A percentile compares a stretch with the other conserved stretches of the same genome.
Conservation (phyloP, 2,797 vertebrate species). For the Pseudomugil gertrudae region DNA sequence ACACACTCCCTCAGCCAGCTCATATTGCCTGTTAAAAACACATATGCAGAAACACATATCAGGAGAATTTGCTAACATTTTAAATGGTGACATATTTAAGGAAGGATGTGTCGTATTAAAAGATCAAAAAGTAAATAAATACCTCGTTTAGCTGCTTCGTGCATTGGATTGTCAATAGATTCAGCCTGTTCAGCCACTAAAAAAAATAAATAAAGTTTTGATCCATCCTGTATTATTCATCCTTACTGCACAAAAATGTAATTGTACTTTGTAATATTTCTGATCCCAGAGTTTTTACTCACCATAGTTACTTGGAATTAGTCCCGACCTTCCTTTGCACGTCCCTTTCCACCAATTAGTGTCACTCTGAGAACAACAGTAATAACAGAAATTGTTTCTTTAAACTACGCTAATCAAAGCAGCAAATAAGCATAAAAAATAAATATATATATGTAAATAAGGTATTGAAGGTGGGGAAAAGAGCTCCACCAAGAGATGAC, state of each 20-base stretch:
- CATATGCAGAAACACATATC: slow-evolving; percentile 15
- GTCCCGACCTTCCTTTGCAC: slow-evolving; percentile 91
- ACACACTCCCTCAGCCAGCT: slow-evolving; percentile 97
- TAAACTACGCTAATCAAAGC: background rate
- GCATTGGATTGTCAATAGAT: slow-evolving; percentile 96
- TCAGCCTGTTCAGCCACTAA: slow-evolving; percentile 96
- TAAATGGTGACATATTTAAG: slow-evolving; percentile 14
- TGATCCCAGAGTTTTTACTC: slow-evolving; percentile 49
- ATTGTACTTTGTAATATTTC: background rate
- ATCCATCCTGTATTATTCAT: background rate
- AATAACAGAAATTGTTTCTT: background rate
- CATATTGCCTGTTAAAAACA: slow-evolving; percentile 87
- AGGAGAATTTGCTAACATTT: background rate
- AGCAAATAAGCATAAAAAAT: background rate
- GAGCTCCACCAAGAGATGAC: background rate
- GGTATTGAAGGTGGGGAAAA: background rate
- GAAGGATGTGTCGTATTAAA: background rate
- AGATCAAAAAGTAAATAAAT: slow-evolving; percentile 3
- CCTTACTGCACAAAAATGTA: background rate
- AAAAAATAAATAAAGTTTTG: slow-evolving; percentile 30
- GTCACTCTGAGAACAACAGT: slow-evolving; percentile 86
- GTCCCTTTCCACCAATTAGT: slow-evolving; percentile 99
- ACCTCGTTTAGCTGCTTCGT: slow-evolving; percentile 98
- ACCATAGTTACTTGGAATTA: slow-evolving; percentile 99
- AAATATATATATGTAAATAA: background rate